Base-by-base conservation (phyloP, 2,113 vertebrate species). In the Pica pica region DNA sequence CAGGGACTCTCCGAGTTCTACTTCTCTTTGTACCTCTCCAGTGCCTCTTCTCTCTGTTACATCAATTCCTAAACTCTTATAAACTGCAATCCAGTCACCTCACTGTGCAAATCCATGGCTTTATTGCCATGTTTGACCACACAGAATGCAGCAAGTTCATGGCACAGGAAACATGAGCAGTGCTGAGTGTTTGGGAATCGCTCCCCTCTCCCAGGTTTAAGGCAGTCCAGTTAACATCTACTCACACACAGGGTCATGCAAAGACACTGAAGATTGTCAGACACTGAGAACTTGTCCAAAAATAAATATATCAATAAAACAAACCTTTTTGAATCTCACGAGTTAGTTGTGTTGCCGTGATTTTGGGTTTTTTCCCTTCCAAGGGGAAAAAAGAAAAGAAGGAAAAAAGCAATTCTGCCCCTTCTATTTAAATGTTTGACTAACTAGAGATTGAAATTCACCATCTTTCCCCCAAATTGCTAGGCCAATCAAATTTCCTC, bases 121-220 rank as follows among this genome's bases (percentile, higher is more conserved):
- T 39, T 27, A 41, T 0, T 60, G 52, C 44, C 22, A 12, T 0
- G 2, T 16, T 6, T 8, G 19, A 47, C 13, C 44, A 44, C 30
- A 41, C 1, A 26, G 61, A 49, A 47, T 22, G 28, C 56, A 55
- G 50, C 10, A 30, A n/a, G 24, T 30, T 27, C 46, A 24, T 24
- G 11, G 14, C 11, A 11, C 4, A 10, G 57, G 76, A 47, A 64
- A 15, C 24, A 10, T 3, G 9, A 55, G 86, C 22, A 39, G 59
- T 1, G 37, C 57, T 11, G 70, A 68, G 52, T 2, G 1, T 5
- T 22, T n/a, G 24, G 3, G 13, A 28, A 41, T 17, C 1, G 0
- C 16, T 52, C 57, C 75, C 20, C 56, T 49, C 17, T 57, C 35
- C 35, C 0, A 0, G 24, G 22, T 52, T 42, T 26, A 44, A 16